Evolutionary conservation across 2,888 invertebrate genomes (phyloP).

Genomic region (Pammene fasciana): DNA sequence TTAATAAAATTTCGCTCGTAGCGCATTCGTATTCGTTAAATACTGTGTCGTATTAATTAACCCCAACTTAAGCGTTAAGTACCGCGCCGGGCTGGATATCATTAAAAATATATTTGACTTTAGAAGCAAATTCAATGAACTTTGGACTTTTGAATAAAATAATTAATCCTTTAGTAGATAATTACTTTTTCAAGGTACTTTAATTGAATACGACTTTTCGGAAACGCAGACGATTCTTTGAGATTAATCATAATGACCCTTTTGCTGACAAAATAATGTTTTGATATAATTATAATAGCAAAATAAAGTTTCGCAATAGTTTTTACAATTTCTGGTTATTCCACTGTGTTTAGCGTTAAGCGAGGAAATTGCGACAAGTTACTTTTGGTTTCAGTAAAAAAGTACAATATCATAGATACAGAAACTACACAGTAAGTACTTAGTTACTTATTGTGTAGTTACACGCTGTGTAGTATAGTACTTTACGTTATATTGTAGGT

Average conservation of each 20-base stretch:
- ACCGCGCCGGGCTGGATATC: constrained; percentile 27
- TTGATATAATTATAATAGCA: too few species aligned
- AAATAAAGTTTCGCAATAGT: too few species aligned
- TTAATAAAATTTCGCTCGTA: constrained; percentile 67
- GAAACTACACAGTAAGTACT: neutral
- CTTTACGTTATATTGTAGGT: too few species aligned
- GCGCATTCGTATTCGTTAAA: constrained; percentile 67
- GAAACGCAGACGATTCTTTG: neutral
- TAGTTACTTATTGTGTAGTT: too few species aligned
- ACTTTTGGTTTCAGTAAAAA: too few species aligned
- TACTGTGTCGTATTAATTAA: constrained; percentile 74
- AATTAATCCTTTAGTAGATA: neutral
- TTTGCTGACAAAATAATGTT: too few species aligned
- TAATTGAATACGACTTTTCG: neutral
- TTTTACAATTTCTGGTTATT: too few species aligned
- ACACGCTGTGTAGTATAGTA: too few species aligned
- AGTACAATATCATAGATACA: neutral
- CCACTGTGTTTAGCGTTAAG: too few species aligned
- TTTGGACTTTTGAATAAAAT: constrained; percentile 7
- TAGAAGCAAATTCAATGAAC: constrained; percentile 22
- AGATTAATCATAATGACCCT: too few species aligned
- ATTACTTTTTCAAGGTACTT: neutral
- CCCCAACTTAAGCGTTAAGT: constrained; percentile 59
- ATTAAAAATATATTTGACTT: constrained; percentile 35
- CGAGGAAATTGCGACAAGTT: too few species aligned